Evolutionary conservation across 2,113 vertebrate species (phyloP).

Genomic region (Riparia riparia): DNA sequence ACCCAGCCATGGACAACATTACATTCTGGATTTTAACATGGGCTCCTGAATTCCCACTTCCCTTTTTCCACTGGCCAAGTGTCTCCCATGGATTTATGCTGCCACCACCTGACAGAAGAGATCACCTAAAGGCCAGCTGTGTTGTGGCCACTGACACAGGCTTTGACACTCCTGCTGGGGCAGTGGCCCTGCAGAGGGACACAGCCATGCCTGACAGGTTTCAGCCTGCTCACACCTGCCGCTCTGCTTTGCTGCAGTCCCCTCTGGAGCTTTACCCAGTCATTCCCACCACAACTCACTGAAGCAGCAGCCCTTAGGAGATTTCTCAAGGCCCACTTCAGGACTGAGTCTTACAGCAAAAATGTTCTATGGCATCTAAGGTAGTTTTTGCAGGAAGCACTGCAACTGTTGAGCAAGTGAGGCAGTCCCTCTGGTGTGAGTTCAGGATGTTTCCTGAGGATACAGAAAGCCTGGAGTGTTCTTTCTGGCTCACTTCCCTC

Average conservation of each 20-base stretch:
- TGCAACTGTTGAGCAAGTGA: not conserved
- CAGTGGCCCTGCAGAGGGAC: not conserved
- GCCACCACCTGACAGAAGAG: conserved; percentile 48
- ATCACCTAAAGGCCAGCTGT: not conserved
- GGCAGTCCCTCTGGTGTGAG: not conserved
- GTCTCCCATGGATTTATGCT: conserved; percentile 36
- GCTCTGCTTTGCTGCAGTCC: not conserved
- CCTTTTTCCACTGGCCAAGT: not conserved
- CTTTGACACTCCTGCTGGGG: fast-evolving
- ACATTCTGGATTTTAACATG: not conserved
- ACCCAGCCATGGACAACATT: not conserved
- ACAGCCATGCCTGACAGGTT: not conserved
- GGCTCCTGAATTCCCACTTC: not conserved
- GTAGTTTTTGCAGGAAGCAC: not conserved
- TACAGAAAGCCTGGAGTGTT: conserved; percentile 15
- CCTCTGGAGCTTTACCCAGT: not conserved
- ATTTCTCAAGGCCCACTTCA: not conserved
- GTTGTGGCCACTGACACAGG: not conserved
- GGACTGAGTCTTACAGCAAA: not conserved
- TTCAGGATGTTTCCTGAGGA: conserved; percentile 51
- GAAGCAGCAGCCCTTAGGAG: not conserved
- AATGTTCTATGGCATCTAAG: not conserved
- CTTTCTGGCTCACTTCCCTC: conserved; percentile 46
- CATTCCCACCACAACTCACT: not conserved
- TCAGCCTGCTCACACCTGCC: fast-evolving